Evolutionary conservation across 2,888 invertebrate genomes (phyloP).

Genomic region (Parascotia fuliginaria): DNA sequence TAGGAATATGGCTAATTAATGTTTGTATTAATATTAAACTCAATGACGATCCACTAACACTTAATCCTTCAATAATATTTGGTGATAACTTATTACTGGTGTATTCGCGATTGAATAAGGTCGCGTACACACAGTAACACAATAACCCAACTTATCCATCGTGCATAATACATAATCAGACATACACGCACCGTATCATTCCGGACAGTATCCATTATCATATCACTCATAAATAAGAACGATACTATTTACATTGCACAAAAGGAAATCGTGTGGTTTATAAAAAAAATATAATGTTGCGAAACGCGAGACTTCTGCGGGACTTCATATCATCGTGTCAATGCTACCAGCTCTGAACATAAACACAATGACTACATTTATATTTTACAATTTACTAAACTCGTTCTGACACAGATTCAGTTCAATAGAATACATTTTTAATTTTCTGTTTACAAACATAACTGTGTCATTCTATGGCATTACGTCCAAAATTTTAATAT

Average conservation of each 20-base stretch:
- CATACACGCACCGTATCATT: conserved; percentile 32
- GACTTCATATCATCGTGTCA: conserved; percentile 1
- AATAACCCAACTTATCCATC: conserved; percentile 24
- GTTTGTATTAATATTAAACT: conserved; percentile 57
- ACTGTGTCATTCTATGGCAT: no score
- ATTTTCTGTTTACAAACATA: no score
- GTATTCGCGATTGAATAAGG: not conserved
- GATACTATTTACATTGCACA: conserved; percentile 69
- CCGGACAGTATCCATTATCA: conserved; percentile 36
- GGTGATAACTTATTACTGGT: conserved; percentile 57
- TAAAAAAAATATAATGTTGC: conserved; percentile 32
- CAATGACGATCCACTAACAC: conserved; percentile 63
- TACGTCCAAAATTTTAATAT: no score
- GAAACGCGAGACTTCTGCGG: conserved; percentile 14
- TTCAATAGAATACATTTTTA: no score
- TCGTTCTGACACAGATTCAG: no score
- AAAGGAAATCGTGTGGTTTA: conserved; percentile 50
- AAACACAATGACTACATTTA: conserved; percentile 1
- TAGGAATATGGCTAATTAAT: conserved; percentile 75
- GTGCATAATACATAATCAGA: conserved; percentile 31
- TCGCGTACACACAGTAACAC: conserved; percentile 19
- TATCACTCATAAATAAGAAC: conserved; percentile 51
- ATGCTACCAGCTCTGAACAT: not conserved
- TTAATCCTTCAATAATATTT: conserved; percentile 68
- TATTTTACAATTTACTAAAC: no score